Percentiles rank a stretch among this genome's conserved stretches.
Conservation (phyloP, 2,113 vertebrate species). For the Rhinoptilus africanus region DNA sequence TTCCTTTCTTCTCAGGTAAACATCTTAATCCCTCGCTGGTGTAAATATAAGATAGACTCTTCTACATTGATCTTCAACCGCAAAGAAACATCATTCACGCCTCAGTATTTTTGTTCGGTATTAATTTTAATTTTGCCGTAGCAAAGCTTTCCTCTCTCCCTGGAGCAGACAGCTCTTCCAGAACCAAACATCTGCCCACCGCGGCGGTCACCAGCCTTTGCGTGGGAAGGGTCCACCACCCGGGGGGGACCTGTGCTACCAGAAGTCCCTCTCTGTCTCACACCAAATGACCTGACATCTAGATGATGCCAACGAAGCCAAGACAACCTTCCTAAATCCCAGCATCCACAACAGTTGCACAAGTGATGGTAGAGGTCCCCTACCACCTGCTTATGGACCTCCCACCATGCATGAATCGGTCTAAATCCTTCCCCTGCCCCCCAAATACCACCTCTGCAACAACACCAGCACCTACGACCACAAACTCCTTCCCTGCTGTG, state of each 20-base stretch:
- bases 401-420: not conserved
- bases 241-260: accelerated
- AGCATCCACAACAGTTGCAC: no score
- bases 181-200: not conserved
- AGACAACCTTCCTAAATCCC: not conserved
- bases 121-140: not conserved
- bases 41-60: not conserved
- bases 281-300: not conserved
- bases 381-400: not conserved
- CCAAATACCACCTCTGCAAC: accelerated
- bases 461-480: not conserved
- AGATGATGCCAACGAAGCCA: not conserved
- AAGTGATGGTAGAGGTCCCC: not conserved
- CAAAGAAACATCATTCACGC: not conserved
- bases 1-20: not conserved
- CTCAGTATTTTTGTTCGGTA: not conserved
- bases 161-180: not conserved
- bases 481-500: accelerated
- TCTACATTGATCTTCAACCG: not conserved
- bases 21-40: not conserved
- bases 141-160: not conserved
- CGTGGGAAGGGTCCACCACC: not conserved
- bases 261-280: no score
- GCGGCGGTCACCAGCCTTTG: not conserved
- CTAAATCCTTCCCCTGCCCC: not conserved